Conservation (phyloP, 2,797 vertebrate species). For the Girardinus metallicus region DNA sequence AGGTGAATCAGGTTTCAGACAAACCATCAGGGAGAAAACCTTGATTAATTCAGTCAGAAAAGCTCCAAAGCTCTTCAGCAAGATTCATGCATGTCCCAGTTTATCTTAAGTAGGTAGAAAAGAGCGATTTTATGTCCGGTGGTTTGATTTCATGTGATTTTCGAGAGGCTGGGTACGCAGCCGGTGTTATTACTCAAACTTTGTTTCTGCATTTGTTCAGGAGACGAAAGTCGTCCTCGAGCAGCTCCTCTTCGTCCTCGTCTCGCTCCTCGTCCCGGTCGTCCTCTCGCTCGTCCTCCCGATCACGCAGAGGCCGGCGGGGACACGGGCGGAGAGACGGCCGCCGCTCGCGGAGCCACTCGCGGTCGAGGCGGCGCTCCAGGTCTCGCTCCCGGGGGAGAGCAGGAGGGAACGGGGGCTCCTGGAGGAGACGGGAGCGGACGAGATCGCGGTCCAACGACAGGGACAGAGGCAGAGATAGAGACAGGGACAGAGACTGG, state of each 20-base stretch:
- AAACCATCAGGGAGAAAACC: slow-evolving; percentile 4
- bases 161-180: slow-evolving; percentile 46
- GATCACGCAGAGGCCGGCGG: slow-evolving; percentile 82
- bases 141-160: not conserved
- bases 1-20: slow-evolving; percentile 38
- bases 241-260: slow-evolving; percentile 83
- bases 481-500: slow-evolving; percentile 49
- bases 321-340: slow-evolving; percentile 79
- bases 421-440: slow-evolving; percentile 78
- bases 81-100: slow-evolving; percentile 35
- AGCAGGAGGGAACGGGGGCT: slow-evolving; percentile 73
- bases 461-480: slow-evolving; percentile 69
- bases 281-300: slow-evolving; percentile 84
- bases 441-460: slow-evolving; percentile 83
- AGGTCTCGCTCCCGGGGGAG: slow-evolving; percentile 75
- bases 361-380: slow-evolving; percentile 78
- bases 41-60: slow-evolving; percentile 4
- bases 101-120: not conserved
- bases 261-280: slow-evolving; percentile 81
- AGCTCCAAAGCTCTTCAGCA: not conserved
- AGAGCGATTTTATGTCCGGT: not conserved
- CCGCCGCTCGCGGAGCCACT: slow-evolving; percentile 81
- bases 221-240: slow-evolving; percentile 86
- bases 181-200: slow-evolving; percentile 46
- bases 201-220: slow-evolving; percentile 69